These are phyloP conservation scores for Folsomia candida DNA, from an alignment of 2,888 invertebrate species.

Conservation along the genomic window DNA sequence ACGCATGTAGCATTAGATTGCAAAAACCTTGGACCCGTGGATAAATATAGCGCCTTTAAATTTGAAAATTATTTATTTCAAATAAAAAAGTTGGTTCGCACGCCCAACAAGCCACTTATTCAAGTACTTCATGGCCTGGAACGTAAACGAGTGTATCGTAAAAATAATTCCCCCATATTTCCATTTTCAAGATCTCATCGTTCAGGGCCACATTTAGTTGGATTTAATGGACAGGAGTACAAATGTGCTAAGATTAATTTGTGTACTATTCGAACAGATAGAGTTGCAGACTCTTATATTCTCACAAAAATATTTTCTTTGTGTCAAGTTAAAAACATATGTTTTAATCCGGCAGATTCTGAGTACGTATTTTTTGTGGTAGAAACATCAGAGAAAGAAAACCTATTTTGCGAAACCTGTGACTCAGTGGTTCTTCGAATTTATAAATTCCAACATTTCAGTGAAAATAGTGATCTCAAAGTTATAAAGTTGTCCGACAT, in stretches of 20 bases:
- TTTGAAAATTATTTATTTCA: neutral
- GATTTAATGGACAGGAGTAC: neutral
- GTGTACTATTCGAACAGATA: neutral
- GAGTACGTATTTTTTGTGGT: neutral
- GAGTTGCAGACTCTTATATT: neutral
- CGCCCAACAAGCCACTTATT: neutral
- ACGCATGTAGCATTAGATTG: neutral
- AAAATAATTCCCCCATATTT: neutral
- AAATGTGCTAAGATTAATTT: neutral
- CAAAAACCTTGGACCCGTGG: neutral
- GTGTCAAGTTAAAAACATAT: neutral
- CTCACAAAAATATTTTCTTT: neutral
- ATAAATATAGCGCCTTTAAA: neutral
- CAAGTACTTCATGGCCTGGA: neutral
- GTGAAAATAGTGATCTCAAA: neutral
- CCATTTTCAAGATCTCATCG: neutral
- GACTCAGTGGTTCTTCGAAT: neutral
- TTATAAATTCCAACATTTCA: neutral
- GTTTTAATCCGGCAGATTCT: neutral
- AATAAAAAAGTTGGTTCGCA: neutral
- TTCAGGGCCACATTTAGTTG: neutral
- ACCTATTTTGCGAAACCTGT: neutral
- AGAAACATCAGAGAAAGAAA: neutral
- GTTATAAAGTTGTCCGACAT: neutral
- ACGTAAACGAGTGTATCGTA: neutral